Conservation (phyloP, 2,797 vertebrate genomes). For the Ficedula albicollis region DNA sequence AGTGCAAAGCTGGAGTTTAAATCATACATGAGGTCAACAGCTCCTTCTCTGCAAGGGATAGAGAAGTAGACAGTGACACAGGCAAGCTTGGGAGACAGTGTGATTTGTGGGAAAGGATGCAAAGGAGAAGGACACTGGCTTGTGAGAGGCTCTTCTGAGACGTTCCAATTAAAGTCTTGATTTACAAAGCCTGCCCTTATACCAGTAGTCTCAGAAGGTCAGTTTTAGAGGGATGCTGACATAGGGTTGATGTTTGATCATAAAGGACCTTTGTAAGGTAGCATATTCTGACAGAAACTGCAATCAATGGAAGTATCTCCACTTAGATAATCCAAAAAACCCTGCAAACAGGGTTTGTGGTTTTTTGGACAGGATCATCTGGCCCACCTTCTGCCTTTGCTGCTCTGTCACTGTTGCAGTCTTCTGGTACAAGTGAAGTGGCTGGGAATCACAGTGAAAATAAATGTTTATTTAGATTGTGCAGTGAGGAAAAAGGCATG, state of each 20-base stretch:
- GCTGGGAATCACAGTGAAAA: constrained; percentile 12
- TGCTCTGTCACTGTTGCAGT: not conserved
- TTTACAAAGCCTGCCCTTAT: constrained; percentile 41
- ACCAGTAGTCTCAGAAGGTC: not conserved
- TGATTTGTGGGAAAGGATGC: not conserved
- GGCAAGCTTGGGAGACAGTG: not conserved
- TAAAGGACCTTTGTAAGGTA: not conserved
- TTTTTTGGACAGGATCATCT: not conserved
- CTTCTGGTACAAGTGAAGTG: not conserved
- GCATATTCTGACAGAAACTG: not conserved
- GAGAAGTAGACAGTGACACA: not conserved
- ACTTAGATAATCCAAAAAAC: not conserved
- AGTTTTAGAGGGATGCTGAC: not conserved
- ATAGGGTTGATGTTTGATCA: not conserved
- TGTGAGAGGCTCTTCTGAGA: not conserved
- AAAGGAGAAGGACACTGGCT: not conserved
- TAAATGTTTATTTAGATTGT: not conserved
- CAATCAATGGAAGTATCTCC: not conserved
- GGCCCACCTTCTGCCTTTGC: not conserved
- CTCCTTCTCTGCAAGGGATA: not conserved
- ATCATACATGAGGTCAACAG: not conserved
- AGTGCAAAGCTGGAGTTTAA: not conserved
- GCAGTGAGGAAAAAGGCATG: not conserved
- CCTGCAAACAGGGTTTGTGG: not conserved
- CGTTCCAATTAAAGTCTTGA: constrained; percentile 6